Evolutionary conservation across 2,888 invertebrate genomes (phyloP).

Genomic region (Abscondita cerata): DNA sequence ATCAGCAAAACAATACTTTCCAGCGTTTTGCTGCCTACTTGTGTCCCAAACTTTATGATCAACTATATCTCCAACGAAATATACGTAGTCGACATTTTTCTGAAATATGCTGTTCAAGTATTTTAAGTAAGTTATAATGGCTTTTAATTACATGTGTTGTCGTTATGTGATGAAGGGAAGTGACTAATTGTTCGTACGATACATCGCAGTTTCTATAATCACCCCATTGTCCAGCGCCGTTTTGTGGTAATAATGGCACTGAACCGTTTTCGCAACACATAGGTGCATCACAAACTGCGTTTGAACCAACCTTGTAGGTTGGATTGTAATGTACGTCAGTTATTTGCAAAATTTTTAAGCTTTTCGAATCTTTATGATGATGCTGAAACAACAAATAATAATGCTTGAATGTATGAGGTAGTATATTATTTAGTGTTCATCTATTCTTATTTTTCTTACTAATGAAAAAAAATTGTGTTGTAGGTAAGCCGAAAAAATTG

Average conservation of each 20-base stretch:
- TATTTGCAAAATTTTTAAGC: constrained; percentile 63
- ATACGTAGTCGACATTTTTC: constrained; percentile 68
- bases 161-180: constrained; percentile 55
- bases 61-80: constrained; percentile 87
- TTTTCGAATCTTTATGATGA: background rate
- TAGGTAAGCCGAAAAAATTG: no score
- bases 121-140: background rate
- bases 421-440: no score
- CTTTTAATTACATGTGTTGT: constrained; percentile 26
- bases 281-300: constrained; percentile 75
- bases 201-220: constrained; percentile 80
- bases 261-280: constrained; percentile 70
- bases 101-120: constrained; percentile 1
- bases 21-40: constrained; percentile 68
- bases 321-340: constrained; percentile 83
- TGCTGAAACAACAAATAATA: no score
- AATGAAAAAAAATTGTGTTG: no score
- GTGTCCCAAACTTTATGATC: constrained; percentile 92
- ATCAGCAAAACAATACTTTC: constrained; percentile 64
- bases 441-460: no score
- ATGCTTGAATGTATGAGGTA: no score
- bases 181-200: constrained; percentile 71
- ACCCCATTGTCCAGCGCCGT: constrained; percentile 77
- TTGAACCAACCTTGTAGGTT: constrained; percentile 68
- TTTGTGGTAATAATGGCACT: constrained; percentile 52